Conservation (phyloP, 1,140 invertebrate species). For the Aleiodes sp. region DNA sequence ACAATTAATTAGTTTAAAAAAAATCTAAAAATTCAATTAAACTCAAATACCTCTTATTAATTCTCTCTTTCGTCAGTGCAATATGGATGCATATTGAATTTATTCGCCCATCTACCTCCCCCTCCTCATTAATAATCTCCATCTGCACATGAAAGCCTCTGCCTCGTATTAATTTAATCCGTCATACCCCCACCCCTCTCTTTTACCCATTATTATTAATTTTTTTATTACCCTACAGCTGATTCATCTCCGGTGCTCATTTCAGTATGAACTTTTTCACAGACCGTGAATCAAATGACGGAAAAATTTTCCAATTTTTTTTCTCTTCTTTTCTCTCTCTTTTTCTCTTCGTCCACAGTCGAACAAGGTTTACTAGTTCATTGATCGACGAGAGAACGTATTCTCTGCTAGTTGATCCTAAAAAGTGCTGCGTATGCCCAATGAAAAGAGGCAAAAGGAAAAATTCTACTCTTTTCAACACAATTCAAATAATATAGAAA, state of each 20-base stretch:
- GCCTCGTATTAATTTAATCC: conserved; percentile 31
- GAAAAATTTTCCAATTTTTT: conserved; percentile 50
- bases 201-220: conserved; percentile 8
- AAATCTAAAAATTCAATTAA: neutral
- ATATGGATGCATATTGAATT: neutral
- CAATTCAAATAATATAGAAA: neutral
- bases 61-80: conserved; percentile 1
- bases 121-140: conserved; percentile 30
- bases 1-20: neutral
- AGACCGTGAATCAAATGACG: conserved; percentile 33
- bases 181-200: conserved; percentile 10
- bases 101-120: neutral
- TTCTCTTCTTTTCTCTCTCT: conserved; percentile 39
- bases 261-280: conserved; percentile 41
- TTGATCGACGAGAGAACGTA: neutral
- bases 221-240: conserved; percentile 26
- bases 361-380: no score
- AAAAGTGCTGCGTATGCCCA: neutral
- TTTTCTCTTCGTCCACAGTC: conserved; percentile 28
- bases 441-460: conserved; percentile 24
- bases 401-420: conserved; percentile 1
- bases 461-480: neutral
- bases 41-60: neutral
- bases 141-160: conserved; percentile 36
- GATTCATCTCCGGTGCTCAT: conserved; percentile 30